Evolutionary conservation across 2,888 invertebrate species (phyloP), one percentile per base, ranked within the genome.

Genomic region (Operophtera brumata): DNA sequence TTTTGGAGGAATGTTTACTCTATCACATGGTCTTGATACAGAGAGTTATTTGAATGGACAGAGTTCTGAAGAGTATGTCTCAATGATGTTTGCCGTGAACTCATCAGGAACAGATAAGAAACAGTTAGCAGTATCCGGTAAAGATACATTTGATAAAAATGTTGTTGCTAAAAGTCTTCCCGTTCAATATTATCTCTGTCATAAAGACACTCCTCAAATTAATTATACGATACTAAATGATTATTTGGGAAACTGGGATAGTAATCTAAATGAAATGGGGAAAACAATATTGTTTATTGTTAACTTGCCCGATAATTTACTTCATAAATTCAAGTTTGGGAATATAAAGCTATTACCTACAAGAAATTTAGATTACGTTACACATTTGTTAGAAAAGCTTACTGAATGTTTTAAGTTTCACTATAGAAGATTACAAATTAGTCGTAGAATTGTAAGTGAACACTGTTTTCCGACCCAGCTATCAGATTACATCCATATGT

Each of bases 351-450:
- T 77, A 57, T 52, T 74, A 12, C 57, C 50, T 43, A 37, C 55
- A 20, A 42, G 45, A 13, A 50, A 68, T n/a, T 49, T 73, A 30
- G 59, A 57, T 8, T 75, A 69, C 67, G 54, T 68, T 36, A 54
- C 44, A 47, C 65, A 66, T 54, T 54, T 67, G 42, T 53, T 70
- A 44, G 64, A 67, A 32, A 76, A 71, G 49, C 47, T 77, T 48
- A 64, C 64, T 35, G 62, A 70, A 54, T 70, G 71, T 64, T 73
- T 76, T 51, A 77, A 77, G 48, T 73, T 66, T 55, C 65, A 77
- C 57, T 78, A 76, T 50, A 70, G 78, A 59, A 71, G 63, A 65
- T 54, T 76, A 58, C 77, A 75, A 58, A 71, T 77, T 20, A 69
- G 59, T 32, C 70, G 67, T 36, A 37, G 37, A 46, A 12, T 8